phyloP scores from a whole-genome alignment of 2,797 vertebrate species.

The Pangasius sanitwongsei region DNA sequence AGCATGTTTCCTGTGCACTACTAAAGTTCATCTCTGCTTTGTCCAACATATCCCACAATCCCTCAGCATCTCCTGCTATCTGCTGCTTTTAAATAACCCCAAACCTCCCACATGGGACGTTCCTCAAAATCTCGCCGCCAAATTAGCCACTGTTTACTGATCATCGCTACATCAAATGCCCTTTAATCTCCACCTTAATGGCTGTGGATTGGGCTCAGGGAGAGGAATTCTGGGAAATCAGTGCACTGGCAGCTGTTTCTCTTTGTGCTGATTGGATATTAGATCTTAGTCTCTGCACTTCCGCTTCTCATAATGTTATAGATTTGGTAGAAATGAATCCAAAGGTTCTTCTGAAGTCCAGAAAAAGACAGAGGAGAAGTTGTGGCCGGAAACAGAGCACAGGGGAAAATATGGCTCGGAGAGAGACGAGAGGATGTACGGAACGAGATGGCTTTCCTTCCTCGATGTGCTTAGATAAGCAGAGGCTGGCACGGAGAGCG shows the following conservation, averaged over 20 bases:
- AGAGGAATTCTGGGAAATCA: constrained; percentile 58
- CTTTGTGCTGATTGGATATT: background rate
- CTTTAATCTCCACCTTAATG: constrained; percentile 68
- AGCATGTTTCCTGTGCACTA: constrained; percentile 72
- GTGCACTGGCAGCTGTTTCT: background rate
- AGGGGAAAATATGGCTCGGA: constrained; percentile 31
- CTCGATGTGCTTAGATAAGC: constrained; percentile 62
- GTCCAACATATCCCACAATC: constrained; percentile 33
- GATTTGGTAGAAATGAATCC: background rate
- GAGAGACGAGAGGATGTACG: constrained; percentile 36
- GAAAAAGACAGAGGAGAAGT: constrained; percentile 4
- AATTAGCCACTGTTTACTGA: constrained; percentile 61
- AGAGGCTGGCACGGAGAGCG: constrained; percentile 37
- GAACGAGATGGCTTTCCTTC: constrained; percentile 75
- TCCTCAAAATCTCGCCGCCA: constrained; percentile 48
- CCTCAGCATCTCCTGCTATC: constrained; percentile 17
- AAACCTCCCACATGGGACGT: constrained; percentile 49
- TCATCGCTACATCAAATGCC: constrained; percentile 69
- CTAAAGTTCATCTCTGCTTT: constrained; percentile 61
- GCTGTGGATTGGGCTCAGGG: constrained; percentile 59
- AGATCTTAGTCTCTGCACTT: background rate
- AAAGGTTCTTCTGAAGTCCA: background rate
- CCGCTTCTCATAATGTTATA: too few relatives aligned
- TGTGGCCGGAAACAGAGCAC: constrained; percentile 36
- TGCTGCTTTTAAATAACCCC: constrained; percentile 61